phyloP scores from a whole-genome alignment of 2,113 vertebrate genomes.

The Vidua chalybeata region DNA sequence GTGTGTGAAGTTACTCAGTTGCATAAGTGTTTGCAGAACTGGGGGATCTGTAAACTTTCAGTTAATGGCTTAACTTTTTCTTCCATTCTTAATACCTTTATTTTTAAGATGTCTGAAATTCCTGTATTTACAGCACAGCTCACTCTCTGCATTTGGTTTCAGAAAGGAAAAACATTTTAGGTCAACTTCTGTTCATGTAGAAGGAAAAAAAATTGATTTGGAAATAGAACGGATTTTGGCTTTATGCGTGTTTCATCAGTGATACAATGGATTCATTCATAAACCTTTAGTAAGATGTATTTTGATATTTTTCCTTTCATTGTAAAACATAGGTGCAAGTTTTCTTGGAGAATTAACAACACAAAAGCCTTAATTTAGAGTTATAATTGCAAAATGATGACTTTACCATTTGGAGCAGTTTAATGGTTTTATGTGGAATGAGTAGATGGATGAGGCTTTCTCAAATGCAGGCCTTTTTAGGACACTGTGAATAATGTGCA shows the following conservation, averaged over 20 bases:
- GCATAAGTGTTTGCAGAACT: background rate
- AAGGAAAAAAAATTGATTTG: background rate
- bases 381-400: conserved; percentile 48
- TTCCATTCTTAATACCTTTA: background rate
- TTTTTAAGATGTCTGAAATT: background rate
- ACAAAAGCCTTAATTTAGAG: conserved; percentile 27
- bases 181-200: background rate
- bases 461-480: background rate
- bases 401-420: background rate
- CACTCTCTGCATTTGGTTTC: background rate
- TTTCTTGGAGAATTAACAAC: conserved; percentile 14
- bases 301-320: conserved; percentile 29
- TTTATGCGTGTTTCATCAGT: background rate
- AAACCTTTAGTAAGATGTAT: background rate
- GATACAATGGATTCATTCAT: conserved; percentile 14
- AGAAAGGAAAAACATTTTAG: background rate
- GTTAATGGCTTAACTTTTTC: conserved; percentile 3
- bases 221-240: background rate
- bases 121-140: background rate
- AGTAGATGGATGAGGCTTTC: background rate
- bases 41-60: background rate
- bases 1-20: conserved; percentile 8
- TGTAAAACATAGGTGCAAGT: background rate
- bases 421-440: conserved; percentile 38
- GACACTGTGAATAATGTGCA: background rate